Base-by-base conservation (phyloP, 2,113 vertebrate species). In the Myiagra hebetior region DNA sequence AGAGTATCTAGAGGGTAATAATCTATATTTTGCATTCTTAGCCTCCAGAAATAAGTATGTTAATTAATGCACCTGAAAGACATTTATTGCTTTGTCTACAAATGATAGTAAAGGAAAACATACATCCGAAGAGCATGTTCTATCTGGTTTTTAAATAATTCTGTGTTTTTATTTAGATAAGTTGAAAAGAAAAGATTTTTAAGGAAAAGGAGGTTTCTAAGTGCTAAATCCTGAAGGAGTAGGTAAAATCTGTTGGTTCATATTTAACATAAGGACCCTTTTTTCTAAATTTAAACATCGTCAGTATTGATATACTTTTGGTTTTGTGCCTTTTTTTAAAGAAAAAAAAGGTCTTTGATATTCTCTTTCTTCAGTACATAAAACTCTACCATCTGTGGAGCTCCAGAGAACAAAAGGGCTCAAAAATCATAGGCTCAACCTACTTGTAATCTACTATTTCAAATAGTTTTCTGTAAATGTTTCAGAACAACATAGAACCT, bases 61-160 rank as follows among this genome's bases (percentile, higher is more conserved):
- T 56, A 79, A 37, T 73, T 44, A 83, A 79, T 55, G 7, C 26
- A 63, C 4, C 6, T 63, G 30, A 83, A 80, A 73, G 30, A 56
- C 4, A 39, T 11, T 35, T 72, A 33, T 17, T 63, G 11, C 1
- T 75, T 69, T 70, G 6, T 60, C 24, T 74, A n/a, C 13, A 78
- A 85, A 47, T 2, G 0, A 73, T 13, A n/a, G 5, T 14, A 65
- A 74, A 20, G 24, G 55, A 52, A 90, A 41, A 1, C 0, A 39
- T 39, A 9, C 6, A 30, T 57, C 17, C 28, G 46, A 86, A 79
- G 2, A 16, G 0, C 2, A 44, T 11, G 1, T 10, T 76, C 2
- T 41, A 35, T 31, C 10, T 67, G 31, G 2, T 28, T 56, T 89
- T 84, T 39, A 37, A 64, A 52, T 3, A 47, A 20, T 56, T n/a